A percentile compares a stretch with the other conserved stretches of the same genome.
Evolutionary conservation across 2,888 invertebrate genomes (phyloP).

Genomic region (Monopis laevigella): DNA sequence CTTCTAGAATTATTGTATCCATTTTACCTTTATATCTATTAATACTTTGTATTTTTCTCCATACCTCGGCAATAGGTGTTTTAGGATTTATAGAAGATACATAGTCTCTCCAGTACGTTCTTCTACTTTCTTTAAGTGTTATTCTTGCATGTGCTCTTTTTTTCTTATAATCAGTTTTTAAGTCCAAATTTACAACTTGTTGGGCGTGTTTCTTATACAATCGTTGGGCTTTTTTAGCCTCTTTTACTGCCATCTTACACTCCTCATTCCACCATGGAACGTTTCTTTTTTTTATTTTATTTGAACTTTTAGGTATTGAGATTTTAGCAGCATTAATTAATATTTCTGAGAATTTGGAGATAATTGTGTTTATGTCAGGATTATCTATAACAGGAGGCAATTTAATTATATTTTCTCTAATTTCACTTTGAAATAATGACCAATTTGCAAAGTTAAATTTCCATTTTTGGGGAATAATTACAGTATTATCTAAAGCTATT

Average conservation of each 20-base stretch:
- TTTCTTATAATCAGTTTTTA: slow-evolving; percentile 14
- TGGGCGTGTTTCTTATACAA: slow-evolving; percentile 10
- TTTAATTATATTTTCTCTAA: too few relatives aligned
- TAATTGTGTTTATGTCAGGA: background rate
- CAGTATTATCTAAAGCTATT: too few relatives aligned
- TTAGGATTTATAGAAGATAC: slow-evolving; percentile 14
- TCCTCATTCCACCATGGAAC: slow-evolving; percentile 12
- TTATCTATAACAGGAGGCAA: too few relatives aligned
- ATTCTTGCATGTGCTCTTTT: slow-evolving; percentile 11
- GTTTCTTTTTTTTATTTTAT: slow-evolving; percentile 9
- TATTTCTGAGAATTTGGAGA: slow-evolving; percentile 11
- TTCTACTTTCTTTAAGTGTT: slow-evolving; percentile 13
- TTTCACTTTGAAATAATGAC: too few relatives aligned
- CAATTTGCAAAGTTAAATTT: too few relatives aligned
- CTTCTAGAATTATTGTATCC: background rate
- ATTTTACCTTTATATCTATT: background rate
- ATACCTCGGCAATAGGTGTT: slow-evolving; percentile 12
- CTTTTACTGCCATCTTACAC: slow-evolving; percentile 10
- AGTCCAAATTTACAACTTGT: slow-evolving; percentile 5
- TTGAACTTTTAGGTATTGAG: slow-evolving; percentile 6
- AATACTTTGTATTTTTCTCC: slow-evolving; percentile 14
- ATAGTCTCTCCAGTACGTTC: slow-evolving; percentile 12
- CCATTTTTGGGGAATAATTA: too few relatives aligned
- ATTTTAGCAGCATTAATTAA: slow-evolving; percentile 13
- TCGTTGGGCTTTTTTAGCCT: slow-evolving; percentile 9